phyloP scores from a whole-genome alignment of 2,888 invertebrate species.

The Rhodophaea formosa region DNA sequence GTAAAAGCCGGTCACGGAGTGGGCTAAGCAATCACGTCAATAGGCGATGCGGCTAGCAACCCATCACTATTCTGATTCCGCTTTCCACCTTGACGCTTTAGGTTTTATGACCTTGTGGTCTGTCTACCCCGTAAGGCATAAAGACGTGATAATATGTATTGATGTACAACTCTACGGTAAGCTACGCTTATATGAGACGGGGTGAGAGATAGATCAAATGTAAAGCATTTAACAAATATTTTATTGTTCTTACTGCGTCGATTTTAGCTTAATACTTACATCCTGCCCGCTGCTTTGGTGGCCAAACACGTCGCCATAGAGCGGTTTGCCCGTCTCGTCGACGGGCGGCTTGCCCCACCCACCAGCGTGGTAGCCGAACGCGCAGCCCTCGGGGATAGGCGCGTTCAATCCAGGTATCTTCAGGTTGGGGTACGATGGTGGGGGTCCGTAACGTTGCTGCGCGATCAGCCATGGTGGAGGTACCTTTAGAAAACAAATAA shows the following conservation, averaged over 20 bases:
- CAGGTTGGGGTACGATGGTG: slow-evolving; percentile 98
- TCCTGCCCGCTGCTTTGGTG: slow-evolving; percentile 87
- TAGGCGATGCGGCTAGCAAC: too few relatives aligned
- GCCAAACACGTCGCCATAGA: slow-evolving; percentile 99
- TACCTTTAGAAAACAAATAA: slow-evolving; percentile 54
- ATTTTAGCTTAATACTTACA: slow-evolving; percentile 65
- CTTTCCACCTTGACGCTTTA: too few relatives aligned
- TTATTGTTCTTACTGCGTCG: background rate
- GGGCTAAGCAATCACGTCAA: too few relatives aligned
- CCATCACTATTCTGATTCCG: too few relatives aligned
- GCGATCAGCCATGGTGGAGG: slow-evolving; percentile 98
- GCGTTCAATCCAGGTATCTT: slow-evolving; percentile 99
- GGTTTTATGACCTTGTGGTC: too few relatives aligned
- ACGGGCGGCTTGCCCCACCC: slow-evolving; percentile 99
- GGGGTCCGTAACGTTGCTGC: slow-evolving; percentile 99
- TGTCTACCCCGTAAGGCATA: too few relatives aligned
- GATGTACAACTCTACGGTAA: too few relatives aligned
- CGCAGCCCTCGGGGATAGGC: slow-evolving; percentile 98
- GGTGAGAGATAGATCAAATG: too few relatives aligned
- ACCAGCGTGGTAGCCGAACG: slow-evolving; percentile 99
- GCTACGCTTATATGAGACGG: too few relatives aligned
- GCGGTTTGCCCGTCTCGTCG: slow-evolving; percentile 97
- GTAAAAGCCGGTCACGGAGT: too few relatives aligned
- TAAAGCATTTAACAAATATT: too few relatives aligned
- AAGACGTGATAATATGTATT: too few relatives aligned